Conservation (phyloP, 2,888 invertebrate species). For the Tipula helvola region DNA sequence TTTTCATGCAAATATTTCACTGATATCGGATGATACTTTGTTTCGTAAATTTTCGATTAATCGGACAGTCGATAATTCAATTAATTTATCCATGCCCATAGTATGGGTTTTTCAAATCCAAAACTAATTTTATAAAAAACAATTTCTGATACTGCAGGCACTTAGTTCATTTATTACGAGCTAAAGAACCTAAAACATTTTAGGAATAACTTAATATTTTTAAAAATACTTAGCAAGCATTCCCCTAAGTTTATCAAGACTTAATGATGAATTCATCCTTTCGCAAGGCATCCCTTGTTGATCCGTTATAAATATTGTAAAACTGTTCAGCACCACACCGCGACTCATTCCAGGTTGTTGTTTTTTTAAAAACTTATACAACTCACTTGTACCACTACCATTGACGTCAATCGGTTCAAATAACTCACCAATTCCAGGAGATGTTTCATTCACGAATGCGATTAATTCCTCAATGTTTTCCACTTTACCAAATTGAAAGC, state of each 20-base stretch:
- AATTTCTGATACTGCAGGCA: too few species aligned
- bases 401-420: neutral
- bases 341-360: neutral
- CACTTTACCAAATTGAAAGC: neutral
- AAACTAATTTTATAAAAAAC: too few species aligned
- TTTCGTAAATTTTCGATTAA: too few species aligned
- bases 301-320: neutral
- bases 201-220: neutral
- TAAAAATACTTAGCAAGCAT: neutral
- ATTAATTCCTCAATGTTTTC: neutral
- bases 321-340: neutral
- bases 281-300: neutral
- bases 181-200: too few species aligned
- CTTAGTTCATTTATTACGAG: too few species aligned
- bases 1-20: too few species aligned
- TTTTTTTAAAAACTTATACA: neutral
- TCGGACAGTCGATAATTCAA: too few species aligned
- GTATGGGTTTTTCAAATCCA: too few species aligned
- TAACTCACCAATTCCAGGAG: neutral
- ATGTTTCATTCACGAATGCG: neutral
- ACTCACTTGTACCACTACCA: neutral
- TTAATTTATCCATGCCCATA: too few species aligned
- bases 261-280: neutral
- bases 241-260: neutral
- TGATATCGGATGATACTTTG: too few species aligned